These are phyloP conservation scores for Ptychodera flava DNA, from an alignment of 35 echinoderm and acorn worm genomes.

Conservation along the genomic window DNA sequence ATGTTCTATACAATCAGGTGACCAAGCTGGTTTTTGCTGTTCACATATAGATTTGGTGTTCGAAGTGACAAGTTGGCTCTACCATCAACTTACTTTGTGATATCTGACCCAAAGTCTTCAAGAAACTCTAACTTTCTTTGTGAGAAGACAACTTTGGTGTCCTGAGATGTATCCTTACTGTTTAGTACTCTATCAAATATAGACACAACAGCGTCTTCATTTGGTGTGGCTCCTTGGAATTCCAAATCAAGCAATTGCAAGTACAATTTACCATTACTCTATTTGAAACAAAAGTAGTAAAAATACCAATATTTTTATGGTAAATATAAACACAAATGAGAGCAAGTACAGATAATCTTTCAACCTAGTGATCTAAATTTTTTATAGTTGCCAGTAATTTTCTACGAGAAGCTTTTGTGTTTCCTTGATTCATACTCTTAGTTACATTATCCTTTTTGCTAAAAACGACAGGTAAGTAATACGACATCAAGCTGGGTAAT, in stretches of 20 bases:
- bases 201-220: constrained; percentile 42
- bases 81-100: constrained; percentile 25
- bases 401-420: too few relatives aligned
- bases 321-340: not conserved
- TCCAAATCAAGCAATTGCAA: constrained; percentile 79
- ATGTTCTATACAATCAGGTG: too few relatives aligned
- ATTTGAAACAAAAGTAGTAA: constrained; percentile 8
- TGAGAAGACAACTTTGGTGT: constrained; percentile 71
- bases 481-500: too few relatives aligned
- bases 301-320: not conserved
- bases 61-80: too few relatives aligned
- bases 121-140: constrained; percentile 65
- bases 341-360: too few relatives aligned
- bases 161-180: constrained; percentile 9
- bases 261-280: constrained; percentile 57
- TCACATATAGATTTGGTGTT: too few relatives aligned
- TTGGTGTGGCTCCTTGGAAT: constrained; percentile 48
- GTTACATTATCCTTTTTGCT: too few relatives aligned
- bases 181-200: constrained; percentile 54
- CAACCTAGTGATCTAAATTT: too few relatives aligned
- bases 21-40: too few relatives aligned
- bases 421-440: too few relatives aligned
- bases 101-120: constrained; percentile 79
- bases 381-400: too few relatives aligned
- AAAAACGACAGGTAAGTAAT: too few relatives aligned